These are phyloP conservation scores for Episyrphus balteatus DNA, from an alignment of 1,140 invertebrate species.

Conservation along the genomic window DNA sequence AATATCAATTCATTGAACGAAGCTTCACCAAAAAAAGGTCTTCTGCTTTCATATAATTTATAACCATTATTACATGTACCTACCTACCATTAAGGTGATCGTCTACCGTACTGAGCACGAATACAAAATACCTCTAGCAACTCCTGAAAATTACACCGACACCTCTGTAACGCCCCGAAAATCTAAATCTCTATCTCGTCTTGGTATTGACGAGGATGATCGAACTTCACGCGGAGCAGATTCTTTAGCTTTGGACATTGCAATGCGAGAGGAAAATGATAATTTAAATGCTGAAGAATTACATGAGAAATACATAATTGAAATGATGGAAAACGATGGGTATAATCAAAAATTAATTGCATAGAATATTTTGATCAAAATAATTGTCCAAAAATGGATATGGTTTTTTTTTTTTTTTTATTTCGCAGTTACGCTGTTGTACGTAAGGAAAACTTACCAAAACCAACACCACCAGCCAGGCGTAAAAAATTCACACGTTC, in stretches of 20 bases:
- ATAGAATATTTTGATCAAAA: too few relatives aligned
- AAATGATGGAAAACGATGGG: conserved; percentile 42
- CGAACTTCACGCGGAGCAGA: conserved; percentile 59
- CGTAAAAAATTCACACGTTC: conserved; percentile 39
- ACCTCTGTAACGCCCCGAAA: conserved; percentile 32
- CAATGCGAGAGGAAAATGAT: conserved; percentile 18
- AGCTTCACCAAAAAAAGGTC: too few relatives aligned
- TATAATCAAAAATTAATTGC: conserved; percentile 8
- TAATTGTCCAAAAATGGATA: not conserved
- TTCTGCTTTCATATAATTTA: not conserved
- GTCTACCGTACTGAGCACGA: conserved; percentile 50
- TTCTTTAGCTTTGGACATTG: conserved; percentile 43
- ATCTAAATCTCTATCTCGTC: conserved; percentile 35
- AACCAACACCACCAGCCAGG: conserved; percentile 43
- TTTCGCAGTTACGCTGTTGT: conserved; percentile 31
- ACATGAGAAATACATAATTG: conserved; percentile 36
- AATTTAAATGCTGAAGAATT: conserved; percentile 9
- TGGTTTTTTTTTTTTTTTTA: not conserved
- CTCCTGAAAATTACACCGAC: conserved; percentile 37
- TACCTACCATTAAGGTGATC: conserved; percentile 39
- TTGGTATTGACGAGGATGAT: conserved; percentile 53
- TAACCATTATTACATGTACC: too few relatives aligned
- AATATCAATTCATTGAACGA: too few relatives aligned
- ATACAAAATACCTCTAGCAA: conserved; percentile 45
- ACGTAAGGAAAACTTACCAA: conserved; percentile 41